Evolutionary conservation across 2,797 vertebrate genomes (phyloP), one percentile per base, ranked within the genome.

Genomic region (Xerus rutilus): DNA sequence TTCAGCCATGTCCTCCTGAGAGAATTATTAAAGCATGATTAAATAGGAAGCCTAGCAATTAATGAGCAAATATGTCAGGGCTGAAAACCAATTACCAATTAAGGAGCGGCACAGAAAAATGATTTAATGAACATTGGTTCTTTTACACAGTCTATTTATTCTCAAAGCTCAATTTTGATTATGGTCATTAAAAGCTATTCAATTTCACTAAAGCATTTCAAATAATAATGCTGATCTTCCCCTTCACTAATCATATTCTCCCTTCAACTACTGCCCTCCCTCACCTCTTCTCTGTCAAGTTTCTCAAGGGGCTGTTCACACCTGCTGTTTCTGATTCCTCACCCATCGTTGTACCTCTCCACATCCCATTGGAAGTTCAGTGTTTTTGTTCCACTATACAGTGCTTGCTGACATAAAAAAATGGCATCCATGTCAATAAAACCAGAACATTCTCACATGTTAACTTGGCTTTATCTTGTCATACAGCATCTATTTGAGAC

Each of bases 21-120:
- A 96, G 85, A 96, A 95, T 94, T 96, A 91, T 83, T 83, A 93
- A 97, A 86, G 78, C 74, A 35, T 96, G 88, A 70, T 95, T 91
- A 96, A 74, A 94, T 72, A 96, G 89, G 79, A 95, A 96, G 93
- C 25, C 52, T 25, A 88, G 59, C 74, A 96, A 97, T 94, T 97
- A 93, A 91, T 32, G 59, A 89, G 69, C 76, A 94, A 93, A 89
- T 90, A 86, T 86, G 91, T 93, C 91, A 81, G 79, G 76, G 93
- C 89, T 9, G 1, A 93, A 96, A 84, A 89, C 65, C 96, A 95
- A 89, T 94, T 97, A 93, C 89, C 84, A 95, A 84, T 94, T 95
- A 94, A 81, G 94, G 69, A 93, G 72, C 73, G 39, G 74, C 76
- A 74, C 3, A 72, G 83, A 88, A 92, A 96, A 95, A 86, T 89